Evolutionary conservation across 2,113 vertebrate genomes (phyloP).

Genomic region (Crotalus tigris): DNA sequence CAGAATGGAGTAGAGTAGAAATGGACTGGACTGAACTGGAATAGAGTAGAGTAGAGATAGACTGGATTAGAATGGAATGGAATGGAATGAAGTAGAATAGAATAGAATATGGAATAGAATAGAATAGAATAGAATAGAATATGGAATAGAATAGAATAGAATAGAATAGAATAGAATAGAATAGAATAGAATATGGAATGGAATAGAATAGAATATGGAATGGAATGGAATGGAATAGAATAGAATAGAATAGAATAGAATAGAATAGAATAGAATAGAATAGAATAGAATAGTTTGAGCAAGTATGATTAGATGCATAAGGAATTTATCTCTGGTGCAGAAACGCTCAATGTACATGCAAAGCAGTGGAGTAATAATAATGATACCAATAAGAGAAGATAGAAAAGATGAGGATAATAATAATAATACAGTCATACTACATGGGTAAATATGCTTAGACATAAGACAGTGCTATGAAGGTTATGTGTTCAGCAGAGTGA

Average conservation of each 20-base stretch:
- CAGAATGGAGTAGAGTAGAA: too few relatives aligned
- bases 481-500: too few relatives aligned
- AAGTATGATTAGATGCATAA: too few relatives aligned
- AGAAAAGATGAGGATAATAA: background rate
- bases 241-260: background rate
- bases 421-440: background rate
- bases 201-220: too few relatives aligned
- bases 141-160: too few relatives aligned
- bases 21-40: too few relatives aligned
- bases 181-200: fast-evolving
- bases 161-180: too few relatives aligned
- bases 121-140: fast-evolving
- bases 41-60: too few relatives aligned
- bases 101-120: fast-evolving
- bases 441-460: background rate
- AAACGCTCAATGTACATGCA: background rate
- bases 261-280: background rate
- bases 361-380: background rate
- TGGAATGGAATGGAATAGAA: fast-evolving
- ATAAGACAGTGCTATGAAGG: background rate
- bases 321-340: fast-evolving
- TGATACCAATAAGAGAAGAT: background rate
- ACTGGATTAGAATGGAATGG: too few relatives aligned
- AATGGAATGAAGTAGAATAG: too few relatives aligned
- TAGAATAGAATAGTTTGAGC: too few relatives aligned